These are phyloP conservation scores for Acanthochromis polyacanthus DNA, from an alignment of 2,113 vertebrate species.

Conservation along the genomic window DNA sequence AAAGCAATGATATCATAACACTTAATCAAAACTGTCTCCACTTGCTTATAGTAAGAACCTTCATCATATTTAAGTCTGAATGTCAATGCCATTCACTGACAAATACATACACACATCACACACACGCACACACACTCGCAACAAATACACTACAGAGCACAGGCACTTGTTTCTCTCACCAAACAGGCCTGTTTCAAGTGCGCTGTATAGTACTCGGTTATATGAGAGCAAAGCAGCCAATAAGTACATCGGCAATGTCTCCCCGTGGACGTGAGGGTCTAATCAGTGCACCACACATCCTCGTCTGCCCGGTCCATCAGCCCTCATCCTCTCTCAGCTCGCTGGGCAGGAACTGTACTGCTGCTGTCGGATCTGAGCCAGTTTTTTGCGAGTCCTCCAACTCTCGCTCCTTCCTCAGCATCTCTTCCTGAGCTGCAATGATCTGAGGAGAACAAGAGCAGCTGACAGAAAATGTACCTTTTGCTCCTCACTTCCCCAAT, in stretches of 20 bases:
- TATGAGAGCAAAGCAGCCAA: constrained; percentile 63
- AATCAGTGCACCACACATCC: constrained; percentile 22
- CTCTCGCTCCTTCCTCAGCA: constrained; percentile 98
- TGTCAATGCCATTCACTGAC: constrained; percentile 55
- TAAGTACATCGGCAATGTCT: constrained; percentile 37
- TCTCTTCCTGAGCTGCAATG: constrained; percentile 98
- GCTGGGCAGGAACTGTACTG: constrained; percentile 97
- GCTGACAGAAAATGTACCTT: constrained; percentile 38
- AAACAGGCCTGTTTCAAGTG: constrained; percentile 81
- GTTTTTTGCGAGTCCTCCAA: constrained; percentile 97
- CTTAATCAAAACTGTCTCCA: constrained; percentile 36
- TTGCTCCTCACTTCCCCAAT: not conserved
- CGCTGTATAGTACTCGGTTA: constrained; percentile 64
- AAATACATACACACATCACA: constrained; percentile 44
- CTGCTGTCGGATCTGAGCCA: constrained; percentile 98
- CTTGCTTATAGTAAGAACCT: constrained; percentile 53
- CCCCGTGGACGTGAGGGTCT: constrained; percentile 36
- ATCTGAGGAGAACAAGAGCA: constrained; percentile 85
- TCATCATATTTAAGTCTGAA: constrained; percentile 55
- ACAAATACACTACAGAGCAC: constrained; percentile 70
- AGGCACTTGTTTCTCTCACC: constrained; percentile 76
- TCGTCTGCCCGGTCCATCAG: constrained; percentile 68
- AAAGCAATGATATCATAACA: constrained; percentile 58
- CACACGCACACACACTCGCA: constrained; percentile 45
- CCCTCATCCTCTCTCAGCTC: constrained; percentile 96